Percentiles rank a stretch among this genome's conserved stretches.
Evolutionary conservation across 2,888 invertebrate genomes (phyloP).

Genomic region (Neria commutata): DNA sequence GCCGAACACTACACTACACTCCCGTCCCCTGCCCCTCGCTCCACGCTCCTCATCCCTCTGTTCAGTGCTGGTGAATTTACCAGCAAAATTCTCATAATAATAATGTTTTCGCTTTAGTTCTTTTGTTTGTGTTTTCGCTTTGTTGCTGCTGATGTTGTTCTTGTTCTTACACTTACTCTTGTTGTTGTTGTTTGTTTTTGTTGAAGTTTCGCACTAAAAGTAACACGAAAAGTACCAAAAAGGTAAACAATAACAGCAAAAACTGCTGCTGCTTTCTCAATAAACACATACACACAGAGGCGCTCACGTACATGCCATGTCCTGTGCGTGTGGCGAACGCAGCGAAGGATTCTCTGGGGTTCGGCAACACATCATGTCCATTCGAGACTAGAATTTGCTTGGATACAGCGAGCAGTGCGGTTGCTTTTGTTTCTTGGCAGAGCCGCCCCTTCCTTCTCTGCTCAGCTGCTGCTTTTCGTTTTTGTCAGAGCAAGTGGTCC

Average conservation of each 20-base stretch:
- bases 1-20: too few relatives aligned
- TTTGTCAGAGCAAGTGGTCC: background rate
- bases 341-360: background rate
- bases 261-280: background rate
- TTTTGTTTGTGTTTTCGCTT: background rate
- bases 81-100: background rate
- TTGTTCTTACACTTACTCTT: background rate
- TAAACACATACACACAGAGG: background rate
- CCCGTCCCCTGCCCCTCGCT: too few relatives aligned
- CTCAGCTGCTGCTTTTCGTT: background rate
- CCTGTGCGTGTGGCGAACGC: background rate
- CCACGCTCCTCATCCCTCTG: too few relatives aligned
- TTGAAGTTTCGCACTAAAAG: conserved; percentile 12
- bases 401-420: background rate
- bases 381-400: background rate
- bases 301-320: background rate
- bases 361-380: too few relatives aligned
- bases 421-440: background rate
- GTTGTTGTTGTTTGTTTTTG: background rate
- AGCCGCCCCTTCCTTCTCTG: too few relatives aligned
- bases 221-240: background rate
- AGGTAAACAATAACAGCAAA: background rate
- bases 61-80: background rate
- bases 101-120: background rate
- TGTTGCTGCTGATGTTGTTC: background rate